Evolutionary conservation across 2,888 invertebrate species (phyloP).

Genomic region (Thumatha senex): DNA sequence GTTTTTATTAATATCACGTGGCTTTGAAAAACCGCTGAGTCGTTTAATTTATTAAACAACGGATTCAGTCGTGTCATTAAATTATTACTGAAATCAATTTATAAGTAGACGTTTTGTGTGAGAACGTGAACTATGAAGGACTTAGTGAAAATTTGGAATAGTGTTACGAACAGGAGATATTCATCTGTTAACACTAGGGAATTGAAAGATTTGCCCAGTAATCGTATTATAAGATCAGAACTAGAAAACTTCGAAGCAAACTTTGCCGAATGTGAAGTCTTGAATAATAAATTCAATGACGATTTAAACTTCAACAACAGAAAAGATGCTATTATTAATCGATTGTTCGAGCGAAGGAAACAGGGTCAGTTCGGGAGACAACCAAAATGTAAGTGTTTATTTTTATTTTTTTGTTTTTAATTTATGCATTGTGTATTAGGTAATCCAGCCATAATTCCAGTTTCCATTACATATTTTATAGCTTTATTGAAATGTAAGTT

Average conservation of each 20-base stretch:
- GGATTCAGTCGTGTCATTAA: constrained; percentile 34
- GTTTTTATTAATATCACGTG: constrained; percentile 13
- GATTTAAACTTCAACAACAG: constrained; percentile 63
- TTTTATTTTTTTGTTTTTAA: constrained; percentile 3
- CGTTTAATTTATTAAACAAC: constrained; percentile 11
- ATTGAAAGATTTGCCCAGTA: constrained; percentile 58
- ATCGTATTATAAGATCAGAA: constrained; percentile 57
- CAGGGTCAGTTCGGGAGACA: constrained; percentile 61
- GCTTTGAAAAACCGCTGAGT: constrained; percentile 20
- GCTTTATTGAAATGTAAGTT: too few species aligned
- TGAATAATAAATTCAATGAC: constrained; percentile 62
- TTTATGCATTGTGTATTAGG: too few species aligned
- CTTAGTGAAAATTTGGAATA: constrained; percentile 83
- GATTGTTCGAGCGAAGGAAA: constrained; percentile 62
- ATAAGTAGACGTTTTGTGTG: constrained; percentile 23
- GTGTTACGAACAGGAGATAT: constrained; percentile 79
- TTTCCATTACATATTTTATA: too few species aligned
- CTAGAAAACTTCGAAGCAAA: constrained; percentile 63
- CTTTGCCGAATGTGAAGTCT: constrained; percentile 65
- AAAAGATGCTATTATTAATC: constrained; percentile 69
- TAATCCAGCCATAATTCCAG: too few species aligned
- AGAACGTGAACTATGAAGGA: constrained; percentile 82
- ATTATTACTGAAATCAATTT: constrained; percentile 35
- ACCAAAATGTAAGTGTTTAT: constrained; percentile 67
- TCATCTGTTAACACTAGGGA: constrained; percentile 77